Conservation (phyloP, 2,797 vertebrate genomes). For the Nasua narica region DNA sequence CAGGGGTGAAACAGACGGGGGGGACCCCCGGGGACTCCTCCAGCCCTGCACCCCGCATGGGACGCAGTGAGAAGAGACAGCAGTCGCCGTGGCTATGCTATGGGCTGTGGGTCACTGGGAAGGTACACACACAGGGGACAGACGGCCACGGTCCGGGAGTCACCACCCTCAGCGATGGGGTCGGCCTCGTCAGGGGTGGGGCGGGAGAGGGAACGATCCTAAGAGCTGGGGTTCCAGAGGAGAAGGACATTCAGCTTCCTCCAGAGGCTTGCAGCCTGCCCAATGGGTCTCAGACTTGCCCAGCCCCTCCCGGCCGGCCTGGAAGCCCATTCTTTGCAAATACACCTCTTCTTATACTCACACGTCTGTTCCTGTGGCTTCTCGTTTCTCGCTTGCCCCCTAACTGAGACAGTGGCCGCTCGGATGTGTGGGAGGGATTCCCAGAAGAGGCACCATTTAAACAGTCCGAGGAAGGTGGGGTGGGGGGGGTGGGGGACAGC, state of each 20-base stretch:
- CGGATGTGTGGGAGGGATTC: neutral
- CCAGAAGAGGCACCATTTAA: neutral
- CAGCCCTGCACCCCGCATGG: neutral
- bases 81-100: neutral
- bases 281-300: neutral
- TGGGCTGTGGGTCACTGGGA: neutral
- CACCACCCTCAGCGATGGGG: neutral
- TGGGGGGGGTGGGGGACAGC: neutral
- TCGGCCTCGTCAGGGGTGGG: neutral
- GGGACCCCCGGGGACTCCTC: accelerated
- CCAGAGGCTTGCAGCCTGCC: neutral
- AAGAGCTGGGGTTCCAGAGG: neutral
- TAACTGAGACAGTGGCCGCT: neutral
- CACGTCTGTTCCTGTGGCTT: neutral
- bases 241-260: neutral
- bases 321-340: neutral
- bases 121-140: neutral
- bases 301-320: too few relatives aligned
- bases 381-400: neutral
- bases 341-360: neutral
- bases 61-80: neutral
- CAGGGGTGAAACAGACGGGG: neutral
- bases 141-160: neutral
- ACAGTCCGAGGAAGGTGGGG: neutral
- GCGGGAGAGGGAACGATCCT: neutral